Percentiles rank a stretch among this genome's conserved stretches.
These are phyloP conservation scores for Scaptomyza graminum DNA, from an alignment of 1,140 invertebrate species.

Conservation along the genomic window DNA sequence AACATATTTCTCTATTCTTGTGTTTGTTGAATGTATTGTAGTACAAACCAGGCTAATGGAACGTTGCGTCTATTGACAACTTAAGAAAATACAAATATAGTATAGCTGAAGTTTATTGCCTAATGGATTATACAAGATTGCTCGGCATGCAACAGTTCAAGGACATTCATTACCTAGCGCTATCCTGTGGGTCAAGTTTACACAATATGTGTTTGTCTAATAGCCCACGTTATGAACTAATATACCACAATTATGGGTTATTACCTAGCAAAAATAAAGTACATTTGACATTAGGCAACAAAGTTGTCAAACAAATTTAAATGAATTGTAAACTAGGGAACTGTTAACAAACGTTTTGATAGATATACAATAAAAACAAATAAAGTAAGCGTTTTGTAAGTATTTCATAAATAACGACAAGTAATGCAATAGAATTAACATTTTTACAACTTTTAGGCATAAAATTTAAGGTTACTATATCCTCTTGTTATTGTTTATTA, in stretches of 20 bases:
- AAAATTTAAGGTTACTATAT: too few species aligned
- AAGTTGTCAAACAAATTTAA: slow-evolving; percentile 16
- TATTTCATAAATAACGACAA: too few species aligned
- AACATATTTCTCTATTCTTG: slow-evolving; percentile 8
- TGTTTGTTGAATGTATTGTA: background rate
- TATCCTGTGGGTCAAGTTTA: slow-evolving; percentile 52
- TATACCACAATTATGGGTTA: slow-evolving; percentile 32
- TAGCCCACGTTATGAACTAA: slow-evolving; percentile 12
- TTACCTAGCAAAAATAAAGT: slow-evolving; percentile 1
- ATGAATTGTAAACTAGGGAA: background rate
- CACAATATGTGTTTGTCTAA: background rate
- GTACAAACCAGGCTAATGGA: slow-evolving; percentile 29
- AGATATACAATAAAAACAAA: too few species aligned
- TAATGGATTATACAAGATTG: background rate
- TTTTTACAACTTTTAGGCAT: too few species aligned
- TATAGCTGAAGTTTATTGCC: slow-evolving; percentile 21
- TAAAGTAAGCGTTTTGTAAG: too few species aligned
- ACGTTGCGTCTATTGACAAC: slow-evolving; percentile 18
- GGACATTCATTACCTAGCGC: slow-evolving; percentile 10
- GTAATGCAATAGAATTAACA: too few species aligned
- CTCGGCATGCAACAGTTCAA: slow-evolving; percentile 9
- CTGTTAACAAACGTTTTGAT: background rate
- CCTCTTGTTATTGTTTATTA: too few species aligned
- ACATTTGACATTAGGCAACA: background rate
- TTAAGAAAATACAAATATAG: slow-evolving; percentile 46